Percentiles rank a stretch among this genome's conserved stretches.
These are phyloP conservation scores for Sylvilagus floridanus DNA, from an alignment of 2,797 vertebrate genomes.

Conservation along the genomic window DNA sequence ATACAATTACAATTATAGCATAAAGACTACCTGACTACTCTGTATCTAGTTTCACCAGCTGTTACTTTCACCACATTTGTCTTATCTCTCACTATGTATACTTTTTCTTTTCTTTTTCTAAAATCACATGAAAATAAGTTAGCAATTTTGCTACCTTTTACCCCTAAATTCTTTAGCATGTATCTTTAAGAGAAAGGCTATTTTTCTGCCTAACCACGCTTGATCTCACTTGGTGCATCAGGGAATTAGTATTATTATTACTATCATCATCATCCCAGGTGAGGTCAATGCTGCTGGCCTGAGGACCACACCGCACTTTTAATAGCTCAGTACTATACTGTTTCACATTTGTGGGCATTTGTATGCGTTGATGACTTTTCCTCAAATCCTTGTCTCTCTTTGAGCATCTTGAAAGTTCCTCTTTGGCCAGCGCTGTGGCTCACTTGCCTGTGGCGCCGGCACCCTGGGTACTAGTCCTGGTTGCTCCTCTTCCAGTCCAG, in stretches of 20 bases:
- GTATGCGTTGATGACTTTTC: not conserved
- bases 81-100: conserved; percentile 30
- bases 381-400: not conserved
- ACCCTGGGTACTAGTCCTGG: too few species aligned
- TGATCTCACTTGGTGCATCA: not conserved
- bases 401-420: not conserved
- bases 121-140: conserved; percentile 33
- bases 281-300: not conserved
- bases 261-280: not conserved
- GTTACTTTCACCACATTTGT: not conserved
- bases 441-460: too few species aligned
- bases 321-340: not conserved
- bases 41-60: not conserved
- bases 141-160: not conserved
- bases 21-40: not conserved
- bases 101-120: not conserved
- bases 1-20: not conserved
- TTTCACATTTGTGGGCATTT: not conserved
- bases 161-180: not conserved
- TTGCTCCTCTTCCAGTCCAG: not conserved
- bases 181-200: conserved; percentile 32
- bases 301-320: not conserved
- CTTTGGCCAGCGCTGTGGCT: not conserved
- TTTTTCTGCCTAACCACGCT: not conserved
- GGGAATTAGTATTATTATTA: not conserved